phyloP scores from a whole-genome alignment of 1,140 invertebrate genomes.

The Drosophila arizonae region DNA sequence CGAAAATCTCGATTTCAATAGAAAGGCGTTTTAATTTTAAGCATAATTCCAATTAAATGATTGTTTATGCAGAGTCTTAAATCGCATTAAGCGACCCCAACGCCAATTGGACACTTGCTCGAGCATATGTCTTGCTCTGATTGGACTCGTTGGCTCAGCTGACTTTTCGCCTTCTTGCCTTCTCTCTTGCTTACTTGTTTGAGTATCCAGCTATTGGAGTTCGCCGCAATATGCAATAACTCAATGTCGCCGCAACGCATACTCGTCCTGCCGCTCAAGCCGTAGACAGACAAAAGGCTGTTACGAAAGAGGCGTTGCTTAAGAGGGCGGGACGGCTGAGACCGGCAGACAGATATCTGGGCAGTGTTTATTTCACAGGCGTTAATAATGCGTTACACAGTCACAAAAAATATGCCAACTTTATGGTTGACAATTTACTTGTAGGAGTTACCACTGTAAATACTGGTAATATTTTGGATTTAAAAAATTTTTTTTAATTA shows the following conservation, averaged over 20 bases:
- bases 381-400: not conserved
- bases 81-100: constrained; percentile 20
- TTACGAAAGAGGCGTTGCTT: constrained; percentile 5
- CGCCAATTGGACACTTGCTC: constrained; percentile 48
- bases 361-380: constrained; percentile 40
- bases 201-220: constrained; percentile 10
- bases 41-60: constrained; percentile 76
- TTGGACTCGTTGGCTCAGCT: constrained; percentile 22
- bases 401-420: not conserved
- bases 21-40: constrained; percentile 65
- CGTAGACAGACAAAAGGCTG: constrained; percentile 53
- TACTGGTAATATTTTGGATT: not conserved
- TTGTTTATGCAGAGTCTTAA: constrained; percentile 56
- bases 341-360: constrained; percentile 21
- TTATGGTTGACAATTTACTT: not conserved
- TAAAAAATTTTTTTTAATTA: no score
- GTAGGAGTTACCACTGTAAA: no score
- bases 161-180: not conserved
- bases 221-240: constrained; percentile 66
- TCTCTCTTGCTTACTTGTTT: constrained; percentile 9
- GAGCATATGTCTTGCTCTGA: constrained; percentile 11
- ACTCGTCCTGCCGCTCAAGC: constrained; percentile 22
- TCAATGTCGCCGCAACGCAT: constrained; percentile 51
- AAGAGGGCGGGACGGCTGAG: not conserved
- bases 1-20: constrained; percentile 52